These are phyloP conservation scores for Oscheius myriophilus DNA, from an alignment of 2,888 invertebrate species.

Conservation along the genomic window DNA sequence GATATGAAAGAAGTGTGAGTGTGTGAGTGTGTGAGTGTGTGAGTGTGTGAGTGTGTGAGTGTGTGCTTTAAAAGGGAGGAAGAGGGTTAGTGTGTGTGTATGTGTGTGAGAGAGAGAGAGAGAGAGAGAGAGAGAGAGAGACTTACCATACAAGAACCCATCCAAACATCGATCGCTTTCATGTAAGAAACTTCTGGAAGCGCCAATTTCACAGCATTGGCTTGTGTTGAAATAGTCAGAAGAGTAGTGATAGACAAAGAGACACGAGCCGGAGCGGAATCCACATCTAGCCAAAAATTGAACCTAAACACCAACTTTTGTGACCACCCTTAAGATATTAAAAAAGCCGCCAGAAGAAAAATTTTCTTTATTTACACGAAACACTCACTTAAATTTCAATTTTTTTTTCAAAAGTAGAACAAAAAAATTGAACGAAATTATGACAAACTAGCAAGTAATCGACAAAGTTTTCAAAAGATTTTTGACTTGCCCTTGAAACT, in stretches of 20 bases:
- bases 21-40: too few species aligned
- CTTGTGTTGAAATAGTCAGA: constrained; percentile 62
- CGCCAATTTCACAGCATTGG: constrained; percentile 69
- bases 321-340: too few species aligned
- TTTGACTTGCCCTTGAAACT: too few species aligned
- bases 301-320: constrained; percentile 52
- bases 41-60: too few species aligned
- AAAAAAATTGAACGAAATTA: too few species aligned
- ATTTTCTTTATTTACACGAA: background rate
- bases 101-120: too few species aligned
- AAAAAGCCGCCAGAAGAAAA: background rate
- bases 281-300: constrained; percentile 70
- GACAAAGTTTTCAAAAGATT: too few species aligned
- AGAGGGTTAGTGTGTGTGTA: too few species aligned
- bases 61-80: too few species aligned
- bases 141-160: constrained; percentile 70
- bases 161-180: constrained; percentile 51
- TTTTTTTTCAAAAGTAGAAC: too few species aligned
- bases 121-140: background rate
- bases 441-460: too few species aligned
- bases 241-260: constrained; percentile 69
- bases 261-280: constrained; percentile 68
- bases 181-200: constrained; percentile 69
- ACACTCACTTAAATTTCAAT: background rate
- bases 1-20: too few species aligned